Percentiles rank a stretch among this genome's conserved stretches.
Evolutionary conservation across 1,140 invertebrate species (phyloP).

Genomic region (Chironomus tepperi): DNA sequence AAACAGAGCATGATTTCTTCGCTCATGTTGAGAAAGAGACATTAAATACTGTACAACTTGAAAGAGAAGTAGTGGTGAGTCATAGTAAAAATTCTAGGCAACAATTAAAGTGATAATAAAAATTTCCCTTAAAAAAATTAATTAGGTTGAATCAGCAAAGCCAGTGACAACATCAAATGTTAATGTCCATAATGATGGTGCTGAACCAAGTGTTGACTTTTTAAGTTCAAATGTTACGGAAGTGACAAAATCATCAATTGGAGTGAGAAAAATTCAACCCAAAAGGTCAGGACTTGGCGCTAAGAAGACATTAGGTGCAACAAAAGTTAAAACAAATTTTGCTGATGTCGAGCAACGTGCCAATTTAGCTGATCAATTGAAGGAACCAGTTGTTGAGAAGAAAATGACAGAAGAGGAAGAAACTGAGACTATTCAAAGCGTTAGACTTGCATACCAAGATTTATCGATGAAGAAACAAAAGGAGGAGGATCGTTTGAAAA

Average conservation of each 20-base stretch:
- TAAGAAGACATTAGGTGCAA: constrained; percentile 78
- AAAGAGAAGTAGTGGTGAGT: neutral
- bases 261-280: constrained; percentile 53
- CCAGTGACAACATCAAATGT: constrained; percentile 25
- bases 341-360: constrained; percentile 90
- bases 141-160: neutral
- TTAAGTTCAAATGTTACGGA: constrained; percentile 34
- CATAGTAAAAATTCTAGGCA: neutral
- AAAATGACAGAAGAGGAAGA: constrained; percentile 43
- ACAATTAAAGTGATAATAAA: constrained; percentile 30
- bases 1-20: constrained; percentile 76
- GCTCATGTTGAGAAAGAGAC: constrained; percentile 52
- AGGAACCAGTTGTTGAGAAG: constrained; percentile 42
- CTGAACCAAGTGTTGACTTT: constrained; percentile 40
- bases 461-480: constrained; percentile 67
- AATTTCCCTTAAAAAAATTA: constrained; percentile 30
- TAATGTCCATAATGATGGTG: constrained; percentile 25
- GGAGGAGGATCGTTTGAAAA: constrained; percentile 66
- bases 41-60: neutral
- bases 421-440: constrained; percentile 56
- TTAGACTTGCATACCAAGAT: constrained; percentile 85
- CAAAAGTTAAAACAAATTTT: constrained; percentile 90
- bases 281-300: constrained; percentile 53
- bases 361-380: constrained; percentile 66
- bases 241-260: constrained; percentile 62